Evolutionary conservation across 2,797 vertebrate genomes (phyloP), one percentile per base, ranked within the genome.

Genomic region (Sarcoramphus papa): DNA sequence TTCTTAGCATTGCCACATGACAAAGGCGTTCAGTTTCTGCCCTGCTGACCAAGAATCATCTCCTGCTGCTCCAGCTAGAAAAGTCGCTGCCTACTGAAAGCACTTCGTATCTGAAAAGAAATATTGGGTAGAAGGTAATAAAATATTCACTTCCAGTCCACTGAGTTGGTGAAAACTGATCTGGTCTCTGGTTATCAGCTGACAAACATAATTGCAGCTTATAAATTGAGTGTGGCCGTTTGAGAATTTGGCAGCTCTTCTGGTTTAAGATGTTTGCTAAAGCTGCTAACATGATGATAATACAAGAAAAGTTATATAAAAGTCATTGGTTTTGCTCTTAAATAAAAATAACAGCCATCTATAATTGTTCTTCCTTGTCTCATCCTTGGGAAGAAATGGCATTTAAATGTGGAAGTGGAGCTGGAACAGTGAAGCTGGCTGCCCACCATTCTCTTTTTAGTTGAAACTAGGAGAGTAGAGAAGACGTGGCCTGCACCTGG

Each of bases 171-270:
- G 92, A 91, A 95, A 92, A 60, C 78, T 51, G 88, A 87, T 77
- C 60, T 22, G 53, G 45, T 87, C 78, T 91, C 68, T 88, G 91
- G 68, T 97, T 96, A 88, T 94, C 92, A 95, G 75, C 87, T 91
- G 93, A 89, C 84, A 93, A 91, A 92, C 69, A 62, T 95, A 95
- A 96, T 91, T 95, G 87, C 64, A 88, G 57, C 68, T 87, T 83
- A 62, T 85, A 85, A 96, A 93, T 95, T 86, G 93, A 73, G 56
- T 3, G 56, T 51, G 47, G 45, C 70, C 86, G 77, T 90, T 93
- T 54, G 86, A 95, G 75, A 94, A 64, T 94, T 94, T 96, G 88
- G 68, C 83, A 88, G 65, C 33, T 87, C 33, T 64, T 83, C 69
- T 23, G 9, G 43, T 63, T 74, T 62, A 83, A 80, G 41, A 57